phyloP scores from a whole-genome alignment of 2,113 vertebrate genomes.

The Melanotaenia duboulayi region DNA sequence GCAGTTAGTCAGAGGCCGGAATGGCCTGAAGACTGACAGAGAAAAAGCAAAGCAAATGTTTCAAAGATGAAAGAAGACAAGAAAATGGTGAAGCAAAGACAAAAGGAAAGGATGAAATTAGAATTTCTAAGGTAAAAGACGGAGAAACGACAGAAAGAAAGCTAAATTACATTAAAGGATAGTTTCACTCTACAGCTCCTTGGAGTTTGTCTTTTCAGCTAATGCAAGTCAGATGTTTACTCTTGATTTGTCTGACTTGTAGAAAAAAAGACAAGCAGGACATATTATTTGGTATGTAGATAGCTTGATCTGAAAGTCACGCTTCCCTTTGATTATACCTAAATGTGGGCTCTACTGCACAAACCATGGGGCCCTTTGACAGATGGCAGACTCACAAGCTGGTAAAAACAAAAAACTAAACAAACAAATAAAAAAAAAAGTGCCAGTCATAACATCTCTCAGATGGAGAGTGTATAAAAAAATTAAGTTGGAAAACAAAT shows the following conservation, averaged over 20 bases:
- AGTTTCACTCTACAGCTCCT: neutral
- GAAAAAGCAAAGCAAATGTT: neutral
- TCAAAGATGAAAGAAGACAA: constrained; percentile 1
- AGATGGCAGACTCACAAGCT: too few relatives aligned
- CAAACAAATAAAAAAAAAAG: too few relatives aligned
- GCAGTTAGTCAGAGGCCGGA: constrained; percentile 48
- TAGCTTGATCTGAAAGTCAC: neutral
- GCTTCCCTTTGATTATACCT: neutral
- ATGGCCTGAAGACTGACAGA: constrained; percentile 38
- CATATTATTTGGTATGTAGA: neutral
- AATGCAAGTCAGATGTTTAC: constrained; percentile 62
- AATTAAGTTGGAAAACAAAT: too few relatives aligned
- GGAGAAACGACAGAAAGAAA: neutral
- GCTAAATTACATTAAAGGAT: neutral
- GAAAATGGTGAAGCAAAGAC: constrained; percentile 1
- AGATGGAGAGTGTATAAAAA: too few relatives aligned
- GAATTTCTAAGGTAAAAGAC: neutral
- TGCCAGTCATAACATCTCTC: too few relatives aligned
- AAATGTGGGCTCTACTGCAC: neutral
- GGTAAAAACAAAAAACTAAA: too few relatives aligned
- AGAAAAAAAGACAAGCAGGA: neutral
- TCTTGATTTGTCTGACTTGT: neutral
- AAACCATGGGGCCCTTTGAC: neutral
- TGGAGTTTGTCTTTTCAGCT: constrained; percentile 32
- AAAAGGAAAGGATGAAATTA: neutral